Evolutionary conservation across 1,140 invertebrate species (phyloP).

Genomic region (Meloidogyne floridensis): DNA sequence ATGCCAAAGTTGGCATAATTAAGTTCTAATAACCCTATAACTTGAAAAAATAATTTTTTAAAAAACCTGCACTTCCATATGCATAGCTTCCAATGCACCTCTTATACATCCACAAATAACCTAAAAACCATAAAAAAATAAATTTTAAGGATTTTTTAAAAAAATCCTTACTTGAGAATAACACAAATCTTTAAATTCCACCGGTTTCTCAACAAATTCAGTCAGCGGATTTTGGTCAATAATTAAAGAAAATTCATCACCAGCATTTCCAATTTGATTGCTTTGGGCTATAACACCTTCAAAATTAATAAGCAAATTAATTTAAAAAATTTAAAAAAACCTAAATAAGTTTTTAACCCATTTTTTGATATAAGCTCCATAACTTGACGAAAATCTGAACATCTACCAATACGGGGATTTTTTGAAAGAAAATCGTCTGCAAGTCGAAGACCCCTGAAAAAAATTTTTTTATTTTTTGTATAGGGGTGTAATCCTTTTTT

Average conservation of each 20-base stretch:
- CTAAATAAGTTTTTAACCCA: constrained; percentile 58
- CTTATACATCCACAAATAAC: constrained; percentile 87
- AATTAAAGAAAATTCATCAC: constrained; percentile 93
- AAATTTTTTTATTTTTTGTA: not conserved
- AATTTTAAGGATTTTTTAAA: not conserved
- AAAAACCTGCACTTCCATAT: constrained; percentile 74
- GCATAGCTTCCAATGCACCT: constrained; percentile 98
- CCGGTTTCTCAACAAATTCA: constrained; percentile 97
- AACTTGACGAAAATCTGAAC: constrained; percentile 92
- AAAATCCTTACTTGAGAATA: constrained; percentile 77
- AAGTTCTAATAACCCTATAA: too few relatives aligned
- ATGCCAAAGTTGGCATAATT: too few relatives aligned
- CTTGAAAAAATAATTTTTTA: not conserved
- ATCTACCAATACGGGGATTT: constrained; percentile 80
- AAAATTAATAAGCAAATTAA: constrained; percentile 66
- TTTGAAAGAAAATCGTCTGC: constrained; percentile 96
- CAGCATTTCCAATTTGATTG: constrained; percentile 62
- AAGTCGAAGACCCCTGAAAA: constrained; percentile 78
- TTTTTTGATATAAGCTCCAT: constrained; percentile 88
- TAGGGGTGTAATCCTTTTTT: too few relatives aligned
- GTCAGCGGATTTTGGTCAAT: constrained; percentile 92
- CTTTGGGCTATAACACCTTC: constrained; percentile 85
- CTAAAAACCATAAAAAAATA: constrained; percentile 28
- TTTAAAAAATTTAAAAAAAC: constrained; percentile 32
- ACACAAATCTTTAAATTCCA: constrained; percentile 78